These are phyloP conservation scores for Cassiopea andromeda DNA, from an alignment of 30 jellyfish, hydroid and myxozoan genomes.

Conservation along the genomic window DNA sequence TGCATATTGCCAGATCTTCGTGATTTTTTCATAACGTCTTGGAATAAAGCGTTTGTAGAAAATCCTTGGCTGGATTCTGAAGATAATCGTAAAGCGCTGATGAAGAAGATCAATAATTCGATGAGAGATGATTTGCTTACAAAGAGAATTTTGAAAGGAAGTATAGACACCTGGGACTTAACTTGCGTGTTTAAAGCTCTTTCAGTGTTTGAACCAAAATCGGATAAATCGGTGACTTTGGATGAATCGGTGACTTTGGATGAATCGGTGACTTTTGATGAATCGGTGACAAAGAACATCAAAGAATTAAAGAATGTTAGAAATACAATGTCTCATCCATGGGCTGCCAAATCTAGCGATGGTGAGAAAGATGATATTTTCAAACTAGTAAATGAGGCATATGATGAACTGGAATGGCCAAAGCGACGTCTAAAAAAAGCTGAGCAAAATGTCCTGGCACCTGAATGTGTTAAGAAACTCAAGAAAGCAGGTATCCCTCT, in stretches of 20 bases:
- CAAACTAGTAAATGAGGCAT: not conserved
- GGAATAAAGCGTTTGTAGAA: not conserved
- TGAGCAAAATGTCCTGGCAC: not conserved
- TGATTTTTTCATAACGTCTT: not conserved
- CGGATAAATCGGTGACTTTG: not conserved
- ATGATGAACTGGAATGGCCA: not conserved
- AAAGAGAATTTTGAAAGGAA: not conserved
- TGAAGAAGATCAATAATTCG: not conserved
- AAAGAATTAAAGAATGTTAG: not conserved
- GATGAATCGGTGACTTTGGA: too few relatives aligned
- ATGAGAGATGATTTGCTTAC: not conserved
- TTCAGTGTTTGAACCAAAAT: not conserved
- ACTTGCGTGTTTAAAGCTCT: not conserved
- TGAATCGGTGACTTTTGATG: too few relatives aligned
- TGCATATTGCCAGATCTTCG: not conserved
- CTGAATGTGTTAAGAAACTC: not conserved
- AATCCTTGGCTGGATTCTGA: constrained; percentile 10
- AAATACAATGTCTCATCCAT: not conserved
- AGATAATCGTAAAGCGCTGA: not conserved
- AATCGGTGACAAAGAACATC: not conserved
- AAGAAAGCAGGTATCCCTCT: not conserved
- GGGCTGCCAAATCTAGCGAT: not conserved
- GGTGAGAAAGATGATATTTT: not conserved
- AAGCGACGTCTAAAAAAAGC: not conserved
- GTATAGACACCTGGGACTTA: not conserved